Evolutionary conservation across 2,888 invertebrate genomes (phyloP).

Genomic region (Linnaemya vulpina): DNA sequence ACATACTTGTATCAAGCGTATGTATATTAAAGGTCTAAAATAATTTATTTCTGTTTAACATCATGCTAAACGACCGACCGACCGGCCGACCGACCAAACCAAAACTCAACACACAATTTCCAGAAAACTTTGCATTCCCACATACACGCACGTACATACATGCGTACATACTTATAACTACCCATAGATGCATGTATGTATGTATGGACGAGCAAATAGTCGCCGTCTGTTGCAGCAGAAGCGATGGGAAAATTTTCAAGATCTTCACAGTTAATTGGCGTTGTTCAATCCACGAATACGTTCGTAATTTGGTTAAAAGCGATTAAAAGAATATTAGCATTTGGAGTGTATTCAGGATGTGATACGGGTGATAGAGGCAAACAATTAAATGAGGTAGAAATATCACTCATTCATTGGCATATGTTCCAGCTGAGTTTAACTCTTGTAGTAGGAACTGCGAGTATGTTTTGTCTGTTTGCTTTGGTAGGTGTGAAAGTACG

Average conservation of each 20-base stretch:
- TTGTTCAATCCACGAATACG: constrained; percentile 1
- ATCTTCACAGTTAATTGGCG: constrained; percentile 34
- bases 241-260: constrained; percentile 45
- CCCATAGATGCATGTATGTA: background rate
- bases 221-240: constrained; percentile 27
- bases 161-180: too few relatives aligned
- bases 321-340: constrained; percentile 81
- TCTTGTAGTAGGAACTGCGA: constrained; percentile 9
- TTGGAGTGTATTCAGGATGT: constrained; percentile 20
- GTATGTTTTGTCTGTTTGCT: constrained; percentile 24
- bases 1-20: constrained; percentile 67
- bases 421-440: constrained; percentile 43
- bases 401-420: constrained; percentile 47
- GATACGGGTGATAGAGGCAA: constrained; percentile 26
- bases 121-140: background rate
- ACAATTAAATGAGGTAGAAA: constrained; percentile 39
- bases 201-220: too few relatives aligned
- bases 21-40: constrained; percentile 34
- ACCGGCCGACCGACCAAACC: too few relatives aligned
- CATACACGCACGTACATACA: background rate
- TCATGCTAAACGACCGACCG: constrained; percentile 3
- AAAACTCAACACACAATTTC: constrained; percentile 13
- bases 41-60: constrained; percentile 23
- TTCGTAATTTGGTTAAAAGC: constrained; percentile 75
- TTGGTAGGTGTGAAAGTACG: constrained; percentile 77